phyloP scores from a whole-genome alignment of 2,797 vertebrate genomes.

The Heterohyrax brucei region DNA sequence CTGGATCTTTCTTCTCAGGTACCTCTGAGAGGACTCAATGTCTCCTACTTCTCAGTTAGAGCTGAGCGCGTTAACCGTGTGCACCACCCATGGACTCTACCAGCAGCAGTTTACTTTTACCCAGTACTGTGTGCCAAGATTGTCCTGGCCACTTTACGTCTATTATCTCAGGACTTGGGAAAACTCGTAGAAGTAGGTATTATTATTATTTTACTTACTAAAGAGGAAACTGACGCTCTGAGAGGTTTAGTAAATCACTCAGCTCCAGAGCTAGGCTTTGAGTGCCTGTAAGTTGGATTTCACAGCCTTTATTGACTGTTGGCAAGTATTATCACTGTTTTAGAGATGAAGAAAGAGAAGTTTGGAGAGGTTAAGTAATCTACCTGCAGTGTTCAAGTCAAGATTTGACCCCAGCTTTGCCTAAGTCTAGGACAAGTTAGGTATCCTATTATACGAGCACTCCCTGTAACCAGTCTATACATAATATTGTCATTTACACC shows the following conservation, averaged over 20 bases:
- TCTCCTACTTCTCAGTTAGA: neutral
- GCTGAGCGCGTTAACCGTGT: neutral
- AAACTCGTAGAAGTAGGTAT: neutral
- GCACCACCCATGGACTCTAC: neutral
- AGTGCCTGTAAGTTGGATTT: neutral
- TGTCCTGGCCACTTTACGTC: neutral
- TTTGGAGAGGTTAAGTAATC: neutral
- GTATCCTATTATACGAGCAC: neutral
- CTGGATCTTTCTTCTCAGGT: neutral
- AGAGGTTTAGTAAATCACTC: neutral
- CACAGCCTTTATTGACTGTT: neutral
- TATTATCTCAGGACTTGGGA: neutral
- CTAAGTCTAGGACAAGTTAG: neutral
- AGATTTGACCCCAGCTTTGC: neutral
- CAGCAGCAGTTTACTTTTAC: neutral
- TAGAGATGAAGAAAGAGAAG: neutral
- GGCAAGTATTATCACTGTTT: neutral
- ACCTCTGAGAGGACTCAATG: neutral
- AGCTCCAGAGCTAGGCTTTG: neutral
- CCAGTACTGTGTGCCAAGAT: neutral
- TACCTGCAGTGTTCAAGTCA: neutral
- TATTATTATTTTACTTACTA: neutral
- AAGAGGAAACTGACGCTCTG: neutral
- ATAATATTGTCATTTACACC: neutral
- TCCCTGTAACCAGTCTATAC: neutral